Percentiles rank a stretch among this genome's conserved stretches.
phyloP scores from a whole-genome alignment of 2,113 vertebrate species.

The Clinocottus analis region DNA sequence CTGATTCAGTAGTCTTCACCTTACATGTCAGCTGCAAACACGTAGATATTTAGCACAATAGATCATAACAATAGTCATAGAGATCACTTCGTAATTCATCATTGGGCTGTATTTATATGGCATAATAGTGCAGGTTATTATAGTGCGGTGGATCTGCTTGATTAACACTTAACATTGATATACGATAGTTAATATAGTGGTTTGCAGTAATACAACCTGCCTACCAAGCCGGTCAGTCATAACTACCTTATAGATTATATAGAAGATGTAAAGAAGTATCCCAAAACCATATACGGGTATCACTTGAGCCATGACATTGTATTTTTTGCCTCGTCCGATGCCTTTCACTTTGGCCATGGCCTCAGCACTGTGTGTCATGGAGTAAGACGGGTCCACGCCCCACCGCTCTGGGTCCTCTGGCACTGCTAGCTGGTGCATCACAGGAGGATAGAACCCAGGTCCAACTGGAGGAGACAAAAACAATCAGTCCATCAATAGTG shows the following conservation, averaged over 20 bases:
- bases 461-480: slow-evolving; percentile 81
- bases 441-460: slow-evolving; percentile 84
- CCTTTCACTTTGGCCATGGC: slow-evolving; percentile 86
- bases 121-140: neutral
- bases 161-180: neutral
- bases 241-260: slow-evolving; percentile 94
- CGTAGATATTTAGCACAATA: neutral
- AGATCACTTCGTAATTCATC: neutral
- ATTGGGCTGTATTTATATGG: neutral
- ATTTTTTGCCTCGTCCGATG: slow-evolving; percentile 74
- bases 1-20: slow-evolving; percentile 71
- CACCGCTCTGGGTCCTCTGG: slow-evolving; percentile 72
- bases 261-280: slow-evolving; percentile 94
- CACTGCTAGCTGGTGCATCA: slow-evolving; percentile 75
- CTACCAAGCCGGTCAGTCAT: neutral
- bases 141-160: neutral
- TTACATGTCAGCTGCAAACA: slow-evolving; percentile 87
- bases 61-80: neutral
- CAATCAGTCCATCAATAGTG: neutral
- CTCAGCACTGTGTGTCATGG: slow-evolving; percentile 85
- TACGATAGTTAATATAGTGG: neutral
- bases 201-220: neutral
- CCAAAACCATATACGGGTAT: slow-evolving; percentile 97
- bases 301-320: slow-evolving; percentile 91
- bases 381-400: slow-evolving; percentile 74